A percentile compares a stretch with the other conserved stretches of the same genome.
Conservation (phyloP, 2,888 invertebrate genomes). For the Malachius bipustulatus region DNA sequence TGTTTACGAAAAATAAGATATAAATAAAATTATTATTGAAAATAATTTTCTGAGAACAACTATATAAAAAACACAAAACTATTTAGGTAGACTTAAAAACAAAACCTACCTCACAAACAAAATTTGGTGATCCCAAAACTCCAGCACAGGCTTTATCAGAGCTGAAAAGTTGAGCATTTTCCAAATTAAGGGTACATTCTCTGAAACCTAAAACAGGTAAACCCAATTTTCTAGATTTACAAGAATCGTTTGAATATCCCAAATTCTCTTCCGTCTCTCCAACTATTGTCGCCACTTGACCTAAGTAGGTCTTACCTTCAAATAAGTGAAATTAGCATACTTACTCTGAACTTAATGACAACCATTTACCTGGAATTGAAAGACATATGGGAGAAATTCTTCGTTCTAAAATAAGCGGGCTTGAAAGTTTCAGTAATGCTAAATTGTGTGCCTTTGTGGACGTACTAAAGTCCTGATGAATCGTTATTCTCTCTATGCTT, state of each 20-base stretch:
- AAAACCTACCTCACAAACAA: constrained; percentile 41
- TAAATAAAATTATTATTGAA: too few relatives aligned
- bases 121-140: constrained; percentile 38
- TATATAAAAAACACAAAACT: constrained; percentile 8
- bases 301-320: constrained; percentile 38
- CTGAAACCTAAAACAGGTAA: constrained; percentile 39
- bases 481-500: constrained; percentile 40
- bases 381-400: constrained; percentile 47
- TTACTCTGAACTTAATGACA: neutral
- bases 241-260: constrained; percentile 27
- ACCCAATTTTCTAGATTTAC: constrained; percentile 42
- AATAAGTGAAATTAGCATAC: constrained; percentile 11
- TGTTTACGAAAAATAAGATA: too few relatives aligned
- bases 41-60: too few relatives aligned
- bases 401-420: constrained; percentile 40
- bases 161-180: constrained; percentile 31
- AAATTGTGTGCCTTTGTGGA: constrained; percentile 45
- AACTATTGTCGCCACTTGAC: constrained; percentile 40
- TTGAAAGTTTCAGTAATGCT: constrained; percentile 44
- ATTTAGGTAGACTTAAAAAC: too few relatives aligned
- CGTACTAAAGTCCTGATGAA: constrained; percentile 44
- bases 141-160: constrained; percentile 46
- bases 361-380: constrained; percentile 38
- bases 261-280: constrained; percentile 35
- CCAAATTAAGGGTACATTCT: constrained; percentile 37